These are phyloP conservation scores for Neomonachus schauinslandi DNA, from an alignment of 2,113 vertebrate genomes.

Conservation along the genomic window DNA sequence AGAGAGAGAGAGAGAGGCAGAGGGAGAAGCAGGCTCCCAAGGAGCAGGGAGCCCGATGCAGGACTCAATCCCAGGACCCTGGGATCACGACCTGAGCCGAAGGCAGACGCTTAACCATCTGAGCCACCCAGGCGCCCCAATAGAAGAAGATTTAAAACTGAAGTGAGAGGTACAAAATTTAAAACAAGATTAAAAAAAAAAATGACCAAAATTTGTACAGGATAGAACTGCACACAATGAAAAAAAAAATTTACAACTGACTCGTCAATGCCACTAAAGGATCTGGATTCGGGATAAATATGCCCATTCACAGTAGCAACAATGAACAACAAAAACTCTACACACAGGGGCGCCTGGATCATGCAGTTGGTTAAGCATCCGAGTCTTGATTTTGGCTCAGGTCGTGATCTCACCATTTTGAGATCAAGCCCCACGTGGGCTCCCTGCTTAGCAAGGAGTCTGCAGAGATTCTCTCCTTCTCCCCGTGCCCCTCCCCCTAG, in stretches of 20 bases:
- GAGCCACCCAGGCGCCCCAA: background rate
- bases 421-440: background rate
- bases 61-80: no score
- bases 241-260: background rate
- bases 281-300: background rate
- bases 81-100: no score
- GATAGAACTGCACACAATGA: background rate
- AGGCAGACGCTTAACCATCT: no score
- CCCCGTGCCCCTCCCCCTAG: no score
- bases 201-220: background rate
- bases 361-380: background rate
- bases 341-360: background rate
- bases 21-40: no score
- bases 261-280: background rate
- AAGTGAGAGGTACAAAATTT: background rate
- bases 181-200: background rate
- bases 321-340: background rate
- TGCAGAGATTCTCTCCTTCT: background rate
- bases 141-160: background rate
- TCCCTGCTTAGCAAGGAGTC: background rate
- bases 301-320: background rate
- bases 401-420: background rate
- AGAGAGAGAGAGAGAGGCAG: no score
- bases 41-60: no score
- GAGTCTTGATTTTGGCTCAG: background rate